Base-by-base conservation (phyloP, 2,113 vertebrate genomes). In the Etia nguti region DNA sequence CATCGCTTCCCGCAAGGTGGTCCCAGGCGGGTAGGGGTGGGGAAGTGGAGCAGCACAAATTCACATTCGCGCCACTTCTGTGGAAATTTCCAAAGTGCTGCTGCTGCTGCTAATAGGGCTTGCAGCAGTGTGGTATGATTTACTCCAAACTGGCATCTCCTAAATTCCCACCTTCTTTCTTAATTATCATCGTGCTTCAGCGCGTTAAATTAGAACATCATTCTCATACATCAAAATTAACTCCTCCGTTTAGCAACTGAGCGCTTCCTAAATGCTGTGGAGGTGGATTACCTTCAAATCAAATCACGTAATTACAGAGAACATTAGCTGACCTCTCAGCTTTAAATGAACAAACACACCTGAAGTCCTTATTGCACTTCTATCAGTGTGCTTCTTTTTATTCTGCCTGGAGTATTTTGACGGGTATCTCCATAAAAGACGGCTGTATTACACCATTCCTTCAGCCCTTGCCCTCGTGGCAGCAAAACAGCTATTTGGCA, bases 11-110 rank as follows among this genome's bases (percentile, higher is more conserved):
- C 26, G 65, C 22, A 84, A 90, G 89, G 85, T 86, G 81, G 62
- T 90, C 86, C 87, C 86, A 83, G 87, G 79, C 77, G 46, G 22
- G 43, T 38, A 84, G 82, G 70, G 26, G 10, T 85, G 82, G 41
- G 57, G 89, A 95, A 95, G 82, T 94, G 87, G 94, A 87, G 92
- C 93, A 88, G 94, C 90, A 93, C 87, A 93, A 94, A 94, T 94
- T 92, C 70, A 82, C 83, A 88, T 92, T 91, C 91, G 90, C 86
- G 84, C 52, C 88, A 84, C 85, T 70, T 89, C 92, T 88, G 82
- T 93, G 83, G 54, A 90, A 88, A 89, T 55, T 79, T 26, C 86
- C 41, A 48, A 82, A 90, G 85, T 15, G 60, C 60, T 38, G 34
- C 60, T 22, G 6, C 57, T 56, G 82, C 85, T 70, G 73, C 80